phyloP scores from a whole-genome alignment of 2,888 invertebrate genomes.

The Ornithoptera alexandrae region DNA sequence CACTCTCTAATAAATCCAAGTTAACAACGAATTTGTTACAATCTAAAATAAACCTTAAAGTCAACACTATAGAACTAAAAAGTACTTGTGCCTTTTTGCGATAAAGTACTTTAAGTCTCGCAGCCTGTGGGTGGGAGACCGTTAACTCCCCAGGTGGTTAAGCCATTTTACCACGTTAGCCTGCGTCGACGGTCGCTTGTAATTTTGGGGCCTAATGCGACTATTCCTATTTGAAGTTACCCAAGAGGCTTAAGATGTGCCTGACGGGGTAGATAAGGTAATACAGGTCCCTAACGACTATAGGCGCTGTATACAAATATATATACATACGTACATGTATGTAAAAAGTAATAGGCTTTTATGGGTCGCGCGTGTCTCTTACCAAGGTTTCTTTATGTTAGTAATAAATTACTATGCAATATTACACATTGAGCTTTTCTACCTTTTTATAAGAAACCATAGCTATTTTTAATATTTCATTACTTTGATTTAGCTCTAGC shows the following conservation, averaged over 20 bases:
- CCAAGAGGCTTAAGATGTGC: slow-evolving; percentile 70
- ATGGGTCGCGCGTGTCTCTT: slow-evolving; percentile 6
- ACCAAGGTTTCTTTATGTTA: not conserved
- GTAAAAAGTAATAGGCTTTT: slow-evolving; percentile 1
- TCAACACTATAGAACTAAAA: slow-evolving; percentile 34
- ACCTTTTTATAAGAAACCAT: not conserved
- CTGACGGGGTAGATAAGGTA: slow-evolving; percentile 69
- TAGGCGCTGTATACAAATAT: slow-evolving; percentile 29
- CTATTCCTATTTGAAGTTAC: slow-evolving; percentile 78
- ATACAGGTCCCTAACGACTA: slow-evolving; percentile 37
- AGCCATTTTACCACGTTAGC: slow-evolving; percentile 78
- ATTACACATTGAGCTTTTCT: not conserved
- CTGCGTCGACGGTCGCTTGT: slow-evolving; percentile 78
- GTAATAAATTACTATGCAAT: not conserved
- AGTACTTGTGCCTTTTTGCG: slow-evolving; percentile 30
- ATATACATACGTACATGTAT: not conserved
- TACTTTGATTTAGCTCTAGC: too few species aligned
- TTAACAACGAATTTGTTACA: slow-evolving; percentile 6
- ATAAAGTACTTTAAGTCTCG: slow-evolving; percentile 46
- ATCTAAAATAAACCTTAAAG: slow-evolving; percentile 33
- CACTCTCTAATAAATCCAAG: slow-evolving; percentile 42
- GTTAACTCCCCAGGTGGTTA: slow-evolving; percentile 73
- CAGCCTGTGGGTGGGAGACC: slow-evolving; percentile 52
- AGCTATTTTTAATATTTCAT: too few species aligned
- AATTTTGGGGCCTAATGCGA: slow-evolving; percentile 79